Percentiles rank a stretch among this genome's conserved stretches.
phyloP scores from a whole-genome alignment of 2,113 vertebrate species.

The Fukomys damarensis region DNA sequence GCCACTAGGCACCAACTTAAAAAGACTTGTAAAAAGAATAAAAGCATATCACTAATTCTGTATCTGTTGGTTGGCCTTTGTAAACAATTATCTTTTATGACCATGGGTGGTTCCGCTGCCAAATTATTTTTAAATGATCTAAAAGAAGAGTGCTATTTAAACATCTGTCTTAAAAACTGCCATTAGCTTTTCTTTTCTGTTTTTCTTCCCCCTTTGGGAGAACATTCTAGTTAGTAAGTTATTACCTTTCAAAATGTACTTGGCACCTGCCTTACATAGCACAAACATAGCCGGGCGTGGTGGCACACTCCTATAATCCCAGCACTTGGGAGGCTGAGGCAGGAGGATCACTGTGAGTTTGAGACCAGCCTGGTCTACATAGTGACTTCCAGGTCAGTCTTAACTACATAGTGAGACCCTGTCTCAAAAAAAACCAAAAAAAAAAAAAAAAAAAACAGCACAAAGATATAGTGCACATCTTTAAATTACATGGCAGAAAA shows the following conservation, averaged over 20 bases:
- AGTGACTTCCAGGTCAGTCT: too few species aligned
- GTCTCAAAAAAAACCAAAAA: too few species aligned
- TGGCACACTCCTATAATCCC: too few species aligned
- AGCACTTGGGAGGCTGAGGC: too few species aligned
- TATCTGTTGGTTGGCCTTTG: conserved; percentile 72
- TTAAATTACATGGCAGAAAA: conserved; percentile 69
- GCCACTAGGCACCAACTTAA: conserved; percentile 29
- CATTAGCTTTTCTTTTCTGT: background rate
- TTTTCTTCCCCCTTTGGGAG: conserved; percentile 64
- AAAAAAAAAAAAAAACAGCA: too few species aligned
- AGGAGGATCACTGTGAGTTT: too few species aligned
- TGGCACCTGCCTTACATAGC: conserved; percentile 75
- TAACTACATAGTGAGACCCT: too few species aligned
- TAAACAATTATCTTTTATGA: conserved; percentile 44
- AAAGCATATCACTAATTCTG: conserved; percentile 61
- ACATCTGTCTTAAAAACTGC: conserved; percentile 71
- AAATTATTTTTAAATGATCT: conserved; percentile 74
- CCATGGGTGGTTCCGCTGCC: conserved; percentile 42
- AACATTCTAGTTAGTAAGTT: conserved; percentile 72
- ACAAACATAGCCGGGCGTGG: too few species aligned
- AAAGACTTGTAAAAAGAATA: conserved; percentile 70
- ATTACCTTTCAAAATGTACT: conserved; percentile 75
- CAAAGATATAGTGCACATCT: conserved; percentile 70
- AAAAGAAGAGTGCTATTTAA: conserved; percentile 72
- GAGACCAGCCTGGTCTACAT: too few species aligned